Base-by-base conservation (phyloP, 1,140 invertebrate genomes). In the Drosophila nikananu region DNA sequence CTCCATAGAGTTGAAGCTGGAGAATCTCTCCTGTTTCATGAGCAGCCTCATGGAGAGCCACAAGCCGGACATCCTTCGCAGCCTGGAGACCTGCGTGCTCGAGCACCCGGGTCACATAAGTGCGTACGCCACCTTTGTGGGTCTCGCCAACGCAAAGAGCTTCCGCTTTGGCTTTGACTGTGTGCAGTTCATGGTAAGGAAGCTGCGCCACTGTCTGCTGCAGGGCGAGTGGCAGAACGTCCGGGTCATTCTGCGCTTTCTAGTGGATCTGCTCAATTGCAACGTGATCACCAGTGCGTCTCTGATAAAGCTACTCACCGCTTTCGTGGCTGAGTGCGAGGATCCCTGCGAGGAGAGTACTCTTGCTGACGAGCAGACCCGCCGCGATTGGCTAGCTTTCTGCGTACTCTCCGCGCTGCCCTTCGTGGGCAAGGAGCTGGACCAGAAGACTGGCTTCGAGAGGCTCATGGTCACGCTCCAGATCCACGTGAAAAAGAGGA, bases 131-230 rank as follows among this genome's bases (percentile, higher is more conserved):
- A 99, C 98, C 0, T 94, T 99, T 7, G 97, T 99, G 72, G 99
- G 99, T 4, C 94, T 99, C 27, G 93, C 99, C 0, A 99, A 99
- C 94, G 97, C 97, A 0, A 98, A 98, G 89, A 99, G 99, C 93
- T 99, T 98, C 87, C 98, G 98, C 93, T 99, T 99, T 94, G 98
- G 98, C 52, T 98, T 98, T 60, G 98, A 99, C 95, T 98, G 98
- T 94, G 96, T 99, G 1, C 98, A 98, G 83, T 96, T 97, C 74
- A 96, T 99, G 94, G 96, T 98, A 0, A 96, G 97, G 84, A 96
- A 96, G 54, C 97, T 99, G 66, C 97, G 98, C 93, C 97, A 99
- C 83, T 95, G 96, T 25, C 93, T 99, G 32, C 98, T 98, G 93
- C 15, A 94, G 46, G 97, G 97, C 59, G 96, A 97, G 92, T 99